Evolutionary conservation across 2,797 vertebrate species (phyloP).

Genomic region (Prunella strophiata): DNA sequence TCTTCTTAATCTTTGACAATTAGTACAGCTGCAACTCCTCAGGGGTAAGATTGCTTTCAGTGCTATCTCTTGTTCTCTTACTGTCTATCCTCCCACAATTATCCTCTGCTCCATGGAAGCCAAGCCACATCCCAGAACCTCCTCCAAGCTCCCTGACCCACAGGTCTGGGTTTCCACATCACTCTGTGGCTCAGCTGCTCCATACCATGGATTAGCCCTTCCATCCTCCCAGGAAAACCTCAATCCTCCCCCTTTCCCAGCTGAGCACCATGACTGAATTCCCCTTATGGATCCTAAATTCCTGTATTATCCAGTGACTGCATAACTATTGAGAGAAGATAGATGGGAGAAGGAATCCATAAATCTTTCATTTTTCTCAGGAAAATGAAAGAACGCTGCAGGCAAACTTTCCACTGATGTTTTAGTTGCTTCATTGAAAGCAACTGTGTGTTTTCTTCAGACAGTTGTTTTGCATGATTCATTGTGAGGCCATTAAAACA

Average conservation of each 20-base stretch:
- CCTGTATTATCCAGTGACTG: background rate
- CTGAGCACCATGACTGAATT: background rate
- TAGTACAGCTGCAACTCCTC: too few relatives aligned
- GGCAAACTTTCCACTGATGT: slow-evolving; percentile 26
- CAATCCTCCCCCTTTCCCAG: background rate
- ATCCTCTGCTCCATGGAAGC: background rate
- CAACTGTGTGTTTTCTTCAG: slow-evolving; percentile 33
- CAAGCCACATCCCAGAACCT: background rate
- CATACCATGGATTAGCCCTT: background rate
- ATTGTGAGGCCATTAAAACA: slow-evolving; percentile 6
- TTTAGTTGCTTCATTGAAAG: slow-evolving; percentile 39
- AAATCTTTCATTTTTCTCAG: background rate
- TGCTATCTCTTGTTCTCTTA: too few relatives aligned
- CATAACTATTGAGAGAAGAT: background rate
- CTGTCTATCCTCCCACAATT: too few relatives aligned
- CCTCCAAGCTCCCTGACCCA: background rate
- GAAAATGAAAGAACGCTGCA: slow-evolving; percentile 23
- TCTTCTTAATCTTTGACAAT: too few relatives aligned
- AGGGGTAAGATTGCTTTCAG: too few relatives aligned
- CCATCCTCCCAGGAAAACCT: background rate
- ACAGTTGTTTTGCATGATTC: slow-evolving; percentile 35
- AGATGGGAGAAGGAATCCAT: background rate
- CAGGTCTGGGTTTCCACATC: background rate
- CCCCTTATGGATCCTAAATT: background rate
- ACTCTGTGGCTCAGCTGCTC: background rate